Base-by-base conservation (phyloP, 2,113 vertebrate species). In the Pseudorectes ferrugineus region DNA sequence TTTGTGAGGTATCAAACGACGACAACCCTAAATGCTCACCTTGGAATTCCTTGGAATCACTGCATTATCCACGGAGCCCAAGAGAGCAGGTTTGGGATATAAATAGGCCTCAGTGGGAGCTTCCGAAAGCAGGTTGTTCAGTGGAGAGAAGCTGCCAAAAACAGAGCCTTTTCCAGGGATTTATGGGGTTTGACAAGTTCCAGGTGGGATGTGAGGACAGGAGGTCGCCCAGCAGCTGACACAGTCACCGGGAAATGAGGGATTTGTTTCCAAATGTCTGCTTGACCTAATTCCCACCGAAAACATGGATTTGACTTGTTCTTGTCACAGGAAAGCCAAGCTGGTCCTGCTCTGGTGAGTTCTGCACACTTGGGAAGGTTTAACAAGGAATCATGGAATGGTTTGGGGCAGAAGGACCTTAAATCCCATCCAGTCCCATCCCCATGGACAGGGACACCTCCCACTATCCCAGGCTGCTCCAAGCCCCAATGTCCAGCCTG, bases 111-210 rank as follows among this genome's bases (percentile, higher is more conserved):
- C 86, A 9, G n/a, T 7, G 0, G 83, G 79, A 92, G 79, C 15
- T 85, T 57, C 86, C 89, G 70, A 76, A 83, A 91, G 67, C 71
- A 70, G 73, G 42, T 57, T 38, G 84, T 59, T 49, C 75, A 49
- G 71, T 8, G 49, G 28, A 80, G 42, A 68, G 67, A 18, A 67
- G 33, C 75, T 85, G 85, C 75, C 94, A 91, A 95, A 93, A 63
- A 1, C 94, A 92, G 71, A 90, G 36, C 36, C 49, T 88, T 83
- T 85, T n/a, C 88, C 67, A 72, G 82, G 89, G 73, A 43, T 54
- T 21, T 31, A 5, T 15, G 48, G 86, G 66, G 29, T 82, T 74
- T 88, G 78, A 90, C 75, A 83, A 33, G 78, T 36, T 81, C 85
- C 85, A 90, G 91, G 93, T 92, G 91, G 83, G 91, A 68, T 51